These are phyloP conservation scores for Stenodema calcarata DNA, from an alignment of 2,888 invertebrate genomes.

Conservation along the genomic window DNA sequence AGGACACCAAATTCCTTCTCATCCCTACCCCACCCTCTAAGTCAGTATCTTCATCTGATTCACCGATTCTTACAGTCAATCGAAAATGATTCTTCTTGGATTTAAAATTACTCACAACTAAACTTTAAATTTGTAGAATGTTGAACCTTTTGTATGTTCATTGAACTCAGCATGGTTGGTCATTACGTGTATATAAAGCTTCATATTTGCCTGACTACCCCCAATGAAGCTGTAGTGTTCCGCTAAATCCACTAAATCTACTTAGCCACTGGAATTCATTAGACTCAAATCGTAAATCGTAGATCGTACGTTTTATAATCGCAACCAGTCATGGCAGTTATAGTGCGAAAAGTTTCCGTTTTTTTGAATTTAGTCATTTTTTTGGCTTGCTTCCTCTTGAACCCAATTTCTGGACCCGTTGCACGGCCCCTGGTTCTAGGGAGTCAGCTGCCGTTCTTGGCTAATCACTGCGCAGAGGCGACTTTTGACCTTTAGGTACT, in stretches of 20 bases:
- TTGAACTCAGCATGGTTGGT: too few relatives aligned
- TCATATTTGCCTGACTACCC: neutral
- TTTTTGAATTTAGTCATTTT: neutral
- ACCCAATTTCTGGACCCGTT: neutral
- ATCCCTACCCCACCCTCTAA: too few relatives aligned
- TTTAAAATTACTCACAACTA: too few relatives aligned
- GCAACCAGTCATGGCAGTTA: neutral
- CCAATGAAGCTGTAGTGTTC: neutral
- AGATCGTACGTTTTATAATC: neutral
- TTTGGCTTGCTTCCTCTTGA: neutral
- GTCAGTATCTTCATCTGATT: too few relatives aligned
- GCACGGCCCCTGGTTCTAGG: neutral
- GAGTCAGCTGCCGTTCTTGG: neutral
- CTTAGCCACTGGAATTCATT: neutral
- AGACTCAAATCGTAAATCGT: neutral
- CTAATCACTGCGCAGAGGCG: slow-evolving; percentile 26
- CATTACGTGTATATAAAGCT: too few relatives aligned
- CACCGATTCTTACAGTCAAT: too few relatives aligned
- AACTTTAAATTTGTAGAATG: too few relatives aligned
- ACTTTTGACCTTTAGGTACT: slow-evolving; percentile 35
- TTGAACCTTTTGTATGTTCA: too few relatives aligned
- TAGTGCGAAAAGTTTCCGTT: neutral
- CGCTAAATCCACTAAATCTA: neutral
- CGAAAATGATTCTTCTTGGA: too few relatives aligned
- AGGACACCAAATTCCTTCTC: too few relatives aligned